These are phyloP conservation scores for Hermaeophaga mercurialis DNA, from an alignment of 2,888 invertebrate genomes.

Conservation along the genomic window DNA sequence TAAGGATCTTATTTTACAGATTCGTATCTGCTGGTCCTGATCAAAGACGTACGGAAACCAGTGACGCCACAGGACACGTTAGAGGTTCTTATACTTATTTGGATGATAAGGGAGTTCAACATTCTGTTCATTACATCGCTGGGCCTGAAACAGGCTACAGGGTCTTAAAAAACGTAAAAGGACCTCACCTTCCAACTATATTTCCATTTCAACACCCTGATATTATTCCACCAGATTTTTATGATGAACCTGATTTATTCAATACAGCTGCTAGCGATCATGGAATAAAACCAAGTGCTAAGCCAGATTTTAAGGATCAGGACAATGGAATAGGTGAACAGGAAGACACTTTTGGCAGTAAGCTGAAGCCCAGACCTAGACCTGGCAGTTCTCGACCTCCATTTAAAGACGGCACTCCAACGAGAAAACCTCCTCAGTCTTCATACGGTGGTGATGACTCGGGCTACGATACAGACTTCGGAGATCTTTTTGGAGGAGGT, in stretches of 20 bases:
- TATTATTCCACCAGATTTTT: constrained; percentile 57
- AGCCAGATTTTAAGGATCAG: constrained; percentile 30
- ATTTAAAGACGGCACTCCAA: neutral
- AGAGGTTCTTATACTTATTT: constrained; percentile 78
- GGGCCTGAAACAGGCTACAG: constrained; percentile 80
- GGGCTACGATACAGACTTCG: constrained; percentile 30
- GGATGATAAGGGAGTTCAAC: constrained; percentile 78
- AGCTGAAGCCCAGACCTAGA: constrained; percentile 15
- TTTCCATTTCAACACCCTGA: constrained; percentile 62
- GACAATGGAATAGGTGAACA: constrained; percentile 27
- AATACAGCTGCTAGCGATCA: constrained; percentile 65
- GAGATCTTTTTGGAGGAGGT: constrained; percentile 37
- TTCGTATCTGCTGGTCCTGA: constrained; percentile 79
- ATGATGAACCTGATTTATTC: constrained; percentile 50
- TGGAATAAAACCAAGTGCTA: constrained; percentile 54
- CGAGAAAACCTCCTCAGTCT: constrained; percentile 5
- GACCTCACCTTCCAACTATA: constrained; percentile 67
- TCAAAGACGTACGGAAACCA: constrained; percentile 74
- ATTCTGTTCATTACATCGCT: constrained; percentile 78
- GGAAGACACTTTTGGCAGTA: constrained; percentile 17
- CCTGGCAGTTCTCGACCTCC: constrained; percentile 31
- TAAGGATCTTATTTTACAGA: constrained; percentile 52
- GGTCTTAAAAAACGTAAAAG: constrained; percentile 72
- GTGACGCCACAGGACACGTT: constrained; percentile 73
- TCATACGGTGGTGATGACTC: constrained; percentile 16